Percentiles rank a stretch among this genome's conserved stretches.
These are phyloP conservation scores for Pegoplata infirma DNA, from an alignment of 2,888 invertebrate species.

Conservation along the genomic window DNA sequence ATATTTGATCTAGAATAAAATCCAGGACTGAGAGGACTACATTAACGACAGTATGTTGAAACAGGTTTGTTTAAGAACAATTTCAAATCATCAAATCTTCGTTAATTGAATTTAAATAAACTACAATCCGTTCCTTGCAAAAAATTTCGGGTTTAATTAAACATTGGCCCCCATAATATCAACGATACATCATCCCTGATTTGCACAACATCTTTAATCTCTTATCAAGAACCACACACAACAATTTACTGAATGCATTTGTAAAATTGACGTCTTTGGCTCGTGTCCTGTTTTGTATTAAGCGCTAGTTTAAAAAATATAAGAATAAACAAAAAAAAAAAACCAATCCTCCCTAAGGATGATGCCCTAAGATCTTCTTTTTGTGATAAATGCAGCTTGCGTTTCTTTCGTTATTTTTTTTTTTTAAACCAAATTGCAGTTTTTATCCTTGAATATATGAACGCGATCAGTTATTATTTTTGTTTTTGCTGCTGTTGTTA, in stretches of 20 bases:
- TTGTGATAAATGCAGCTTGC: conserved; percentile 64
- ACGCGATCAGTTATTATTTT: conserved; percentile 36
- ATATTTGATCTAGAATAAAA: no score
- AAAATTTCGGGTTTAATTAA: no score
- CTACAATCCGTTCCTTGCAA: no score
- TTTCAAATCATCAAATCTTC: no score
- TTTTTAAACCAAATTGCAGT: conserved; percentile 42
- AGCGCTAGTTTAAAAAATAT: neutral
- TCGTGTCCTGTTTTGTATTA: conserved; percentile 31
- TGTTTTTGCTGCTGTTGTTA: conserved; percentile 19
- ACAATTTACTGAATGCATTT: conserved; percentile 51
- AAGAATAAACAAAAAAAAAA: conserved; percentile 24
- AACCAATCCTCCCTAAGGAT: conserved; percentile 36
- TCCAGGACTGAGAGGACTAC: no score
- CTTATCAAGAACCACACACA: conserved; percentile 35
- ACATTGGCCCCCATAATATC: neutral
- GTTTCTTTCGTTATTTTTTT: conserved; percentile 37
- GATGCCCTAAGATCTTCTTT: conserved; percentile 49
- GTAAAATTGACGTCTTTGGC: conserved; percentile 39
- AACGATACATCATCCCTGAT: neutral
- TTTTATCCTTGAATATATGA: conserved; percentile 12
- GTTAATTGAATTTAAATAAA: no score
- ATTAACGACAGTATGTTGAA: no score
- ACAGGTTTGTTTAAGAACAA: no score
- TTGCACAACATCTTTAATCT: conserved; percentile 58